These are phyloP conservation scores for Cochlearius cochlearius DNA, from an alignment of 2,113 vertebrate genomes.

Conservation along the genomic window DNA sequence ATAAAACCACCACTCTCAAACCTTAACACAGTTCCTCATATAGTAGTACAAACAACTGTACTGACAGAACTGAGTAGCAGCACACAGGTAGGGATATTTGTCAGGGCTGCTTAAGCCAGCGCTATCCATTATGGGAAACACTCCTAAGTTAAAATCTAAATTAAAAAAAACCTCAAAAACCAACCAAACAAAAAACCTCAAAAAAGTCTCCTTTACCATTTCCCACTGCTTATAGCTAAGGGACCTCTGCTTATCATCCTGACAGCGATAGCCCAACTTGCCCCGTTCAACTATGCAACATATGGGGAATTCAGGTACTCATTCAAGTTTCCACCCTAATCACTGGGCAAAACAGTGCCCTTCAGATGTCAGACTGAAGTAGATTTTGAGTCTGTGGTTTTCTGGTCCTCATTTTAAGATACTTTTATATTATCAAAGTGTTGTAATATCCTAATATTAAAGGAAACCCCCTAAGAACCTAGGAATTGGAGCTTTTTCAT, in stretches of 20 bases:
- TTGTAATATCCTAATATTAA: neutral
- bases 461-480: neutral
- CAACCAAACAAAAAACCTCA: neutral
- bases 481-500: neutral
- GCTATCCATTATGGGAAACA: neutral
- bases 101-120: neutral
- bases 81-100: neutral
- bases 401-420: neutral
- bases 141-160: neutral
- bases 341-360: neutral
- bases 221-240: neutral
- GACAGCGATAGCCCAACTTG: fast-evolving
- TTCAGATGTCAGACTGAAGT: neutral
- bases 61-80: neutral
- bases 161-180: too few species aligned
- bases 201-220: neutral
- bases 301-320: neutral
- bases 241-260: neutral
- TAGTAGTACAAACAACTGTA: neutral
- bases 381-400: neutral
- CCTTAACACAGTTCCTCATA: neutral
- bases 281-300: neutral
- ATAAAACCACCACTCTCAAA: neutral
- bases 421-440: neutral
- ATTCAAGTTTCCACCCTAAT: neutral